Base-by-base conservation (phyloP, 2,113 vertebrate genomes). In the Chlorodrepanis virens region DNA sequence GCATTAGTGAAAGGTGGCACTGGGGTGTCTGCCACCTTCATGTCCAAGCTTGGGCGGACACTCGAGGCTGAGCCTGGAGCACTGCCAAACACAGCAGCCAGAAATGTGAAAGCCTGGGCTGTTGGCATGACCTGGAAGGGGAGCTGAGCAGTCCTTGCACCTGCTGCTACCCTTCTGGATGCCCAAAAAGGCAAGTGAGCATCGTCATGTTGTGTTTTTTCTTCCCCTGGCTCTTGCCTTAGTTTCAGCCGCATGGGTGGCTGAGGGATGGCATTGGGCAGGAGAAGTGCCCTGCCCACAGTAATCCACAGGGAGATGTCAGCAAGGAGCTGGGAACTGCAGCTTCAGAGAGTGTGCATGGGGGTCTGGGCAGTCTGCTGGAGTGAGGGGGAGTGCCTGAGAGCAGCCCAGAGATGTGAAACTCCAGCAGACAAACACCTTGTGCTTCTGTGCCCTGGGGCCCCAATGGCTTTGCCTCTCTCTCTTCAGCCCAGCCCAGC, bases 131-230 rank as follows among this genome's bases (percentile, higher is more conserved):
- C 8, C 31, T 37, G 17, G 22, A 44, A 53, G 31, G 13, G 28
- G 3, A 68, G 4, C 37, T n/a, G 44, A 37, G 57, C 31, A 22
- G 28, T 31, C 39, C 53, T 37, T 50, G 52, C 22, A n/a, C 37
- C 52, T 28, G 25, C 31, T 29, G 18, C n/a, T 35, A 6, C 60
- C 63, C 23, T 68, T 63, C 35, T 28, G 35, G 25, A 4, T 31
- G 25, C 28, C 57, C 27, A 29, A 76, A 40, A 16, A n/a, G 14
- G 14, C 22, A 24, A 49, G 27, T 4, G 39, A 14, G 13, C 59
- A 5, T 45, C 28, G 8, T 5, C 0, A 0, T 6, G 33, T 24
- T 22, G 1, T 0, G 0, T 3, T 21, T 68, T 68, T 52, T n/a
- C n/a, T 39, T 2, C 10, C 67, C 19, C 19, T 33, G 18, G 24